Percentiles rank a stretch among this genome's conserved stretches.
These are phyloP conservation scores for Galleria mellonella DNA, from an alignment of 1,140 invertebrate genomes.

Conservation along the genomic window DNA sequence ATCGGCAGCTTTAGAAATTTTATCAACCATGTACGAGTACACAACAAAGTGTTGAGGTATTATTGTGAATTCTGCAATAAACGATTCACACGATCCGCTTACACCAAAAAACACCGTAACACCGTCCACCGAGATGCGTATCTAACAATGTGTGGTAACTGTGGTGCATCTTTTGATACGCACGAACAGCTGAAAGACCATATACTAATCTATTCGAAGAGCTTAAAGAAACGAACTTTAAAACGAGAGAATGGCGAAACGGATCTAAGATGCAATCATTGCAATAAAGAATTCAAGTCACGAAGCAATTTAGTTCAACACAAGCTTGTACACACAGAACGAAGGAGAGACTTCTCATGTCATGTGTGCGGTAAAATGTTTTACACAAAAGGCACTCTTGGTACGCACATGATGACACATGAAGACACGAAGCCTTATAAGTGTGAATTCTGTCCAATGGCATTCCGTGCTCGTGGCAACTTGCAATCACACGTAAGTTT, in stretches of 20 bases:
- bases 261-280: conserved; percentile 52
- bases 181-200: conserved; percentile 47
- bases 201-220: conserved; percentile 31
- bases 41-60: conserved; percentile 41
- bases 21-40: conserved; percentile 41
- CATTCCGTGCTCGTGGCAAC: conserved; percentile 52
- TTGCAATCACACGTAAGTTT: conserved; percentile 76
- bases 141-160: conserved; percentile 41
- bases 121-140: conserved; percentile 28
- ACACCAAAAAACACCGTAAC: conserved; percentile 41
- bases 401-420: conserved; percentile 53
- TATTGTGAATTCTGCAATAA: conserved; percentile 61
- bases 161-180: conserved; percentile 41
- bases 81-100: conserved; percentile 24
- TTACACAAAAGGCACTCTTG: conserved; percentile 59
- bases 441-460: conserved; percentile 52
- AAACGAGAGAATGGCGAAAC: conserved; percentile 15
- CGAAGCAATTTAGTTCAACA: conserved; percentile 52
- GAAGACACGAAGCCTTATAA: conserved; percentile 55
- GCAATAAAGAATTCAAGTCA: conserved; percentile 57
- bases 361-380: conserved; percentile 66
- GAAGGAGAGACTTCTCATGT: conserved; percentile 54
- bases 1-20: conserved; percentile 38
- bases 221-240: conserved; percentile 16
- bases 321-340: conserved; percentile 45